A percentile compares a stretch with the other conserved stretches of the same genome.
Evolutionary conservation across 2,888 invertebrate genomes (phyloP).

Genomic region (Mythimna vitellina): DNA sequence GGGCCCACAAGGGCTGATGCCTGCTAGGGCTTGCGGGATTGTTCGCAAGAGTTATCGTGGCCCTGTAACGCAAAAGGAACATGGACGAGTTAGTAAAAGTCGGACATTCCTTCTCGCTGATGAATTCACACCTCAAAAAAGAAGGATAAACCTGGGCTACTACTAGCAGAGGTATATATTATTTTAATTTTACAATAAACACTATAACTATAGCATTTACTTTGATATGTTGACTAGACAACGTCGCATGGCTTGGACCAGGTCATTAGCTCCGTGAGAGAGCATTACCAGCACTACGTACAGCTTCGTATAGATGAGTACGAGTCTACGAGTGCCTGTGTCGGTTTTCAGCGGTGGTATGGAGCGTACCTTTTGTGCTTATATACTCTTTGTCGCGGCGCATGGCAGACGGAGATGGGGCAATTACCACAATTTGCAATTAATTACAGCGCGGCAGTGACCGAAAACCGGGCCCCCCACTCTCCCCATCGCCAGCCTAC

Average conservation of each 20-base stretch:
- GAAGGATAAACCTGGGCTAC: too few species aligned
- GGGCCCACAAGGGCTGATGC: too few species aligned
- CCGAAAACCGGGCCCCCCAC: conserved; percentile 67
- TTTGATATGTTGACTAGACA: not conserved
- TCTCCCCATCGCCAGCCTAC: conserved; percentile 55
- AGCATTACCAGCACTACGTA: too few species aligned
- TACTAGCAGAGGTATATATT: too few species aligned
- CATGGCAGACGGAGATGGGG: conserved; percentile 64
- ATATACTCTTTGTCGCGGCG: conserved; percentile 5
- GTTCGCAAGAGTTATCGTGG: too few species aligned
- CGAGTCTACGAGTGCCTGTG: not conserved
- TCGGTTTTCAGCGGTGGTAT: not conserved
- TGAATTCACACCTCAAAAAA: too few species aligned
- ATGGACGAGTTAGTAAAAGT: too few species aligned
- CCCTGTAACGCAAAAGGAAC: too few species aligned
- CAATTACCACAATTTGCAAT: conserved; percentile 82
- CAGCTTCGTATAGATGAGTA: not conserved
- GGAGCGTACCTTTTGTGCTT: conserved; percentile 10
- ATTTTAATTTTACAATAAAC: too few species aligned
- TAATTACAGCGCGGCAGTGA: conserved; percentile 76
- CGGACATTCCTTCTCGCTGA: too few species aligned
- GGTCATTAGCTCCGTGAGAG: too few species aligned
- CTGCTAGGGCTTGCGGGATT: too few species aligned
- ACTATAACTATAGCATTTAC: not conserved
- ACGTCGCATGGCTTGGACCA: not conserved